Base-by-base conservation (phyloP, 2,113 vertebrate genomes). In the Manacus vitellinus region DNA sequence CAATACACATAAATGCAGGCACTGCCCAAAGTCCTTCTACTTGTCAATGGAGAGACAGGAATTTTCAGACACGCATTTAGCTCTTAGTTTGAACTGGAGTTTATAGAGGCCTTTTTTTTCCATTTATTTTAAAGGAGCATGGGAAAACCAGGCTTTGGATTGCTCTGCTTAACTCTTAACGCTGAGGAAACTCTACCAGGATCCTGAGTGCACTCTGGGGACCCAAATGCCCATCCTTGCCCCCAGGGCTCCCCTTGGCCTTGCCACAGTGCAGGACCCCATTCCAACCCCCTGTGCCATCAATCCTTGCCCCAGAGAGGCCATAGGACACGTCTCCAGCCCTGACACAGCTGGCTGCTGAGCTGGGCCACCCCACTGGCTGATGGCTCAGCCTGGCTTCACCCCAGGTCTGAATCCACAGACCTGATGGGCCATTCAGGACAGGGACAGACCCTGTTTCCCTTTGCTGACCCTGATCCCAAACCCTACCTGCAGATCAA, bases 221-320 rank as follows among this genome's bases (percentile, higher is more conserved):
- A 8, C 8, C 10, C 14, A 9, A 35, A 25, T 16, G 25, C 5
- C 11, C 21, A 6, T 70, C 19, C 5, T 5, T 28, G 24, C 1
- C 15, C 21, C 23, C 0, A 0, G 27, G 4, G 2, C 1, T 79
- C 2, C 8, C 6, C 21, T 3, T 2, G 2, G 11, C 28, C 12
- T 72, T 17, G 19, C 28, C 6, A 16, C 0, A 0, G 19, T 23
- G 18, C 23, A 78, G 47, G 37, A 35, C 7, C 14, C 6, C 20
- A 14, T 46, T 70, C 20, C 55, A 61, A 30, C 4, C 28, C 8
- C 30, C 0, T 0, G 22, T 30, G 13, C 12, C 8, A 2, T 10
- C 51, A 41, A 5, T 13, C 1, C 8, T 22, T 72, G 15, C 8
- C 31, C 58, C 43, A 51, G 31, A 6, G n/a, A 52, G 14, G 24